Evolutionary conservation across 2,888 invertebrate species (phyloP).

Genomic region (Rosalia funebris): DNA sequence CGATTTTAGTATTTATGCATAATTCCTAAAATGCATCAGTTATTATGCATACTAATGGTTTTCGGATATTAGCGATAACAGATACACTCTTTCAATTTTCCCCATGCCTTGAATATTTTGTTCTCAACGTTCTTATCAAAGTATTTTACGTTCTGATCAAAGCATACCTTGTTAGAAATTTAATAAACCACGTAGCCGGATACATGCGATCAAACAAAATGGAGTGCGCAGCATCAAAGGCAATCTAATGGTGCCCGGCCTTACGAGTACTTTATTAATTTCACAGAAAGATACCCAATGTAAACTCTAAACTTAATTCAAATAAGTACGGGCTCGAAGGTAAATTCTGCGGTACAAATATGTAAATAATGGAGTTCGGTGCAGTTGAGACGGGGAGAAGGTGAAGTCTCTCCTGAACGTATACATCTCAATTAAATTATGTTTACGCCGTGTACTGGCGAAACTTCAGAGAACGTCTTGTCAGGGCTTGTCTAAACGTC

Average conservation of each 20-base stretch:
- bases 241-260: not conserved
- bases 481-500: not conserved
- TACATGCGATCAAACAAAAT: not conserved
- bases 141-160: no score
- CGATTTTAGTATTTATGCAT: no score
- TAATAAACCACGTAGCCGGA: not conserved
- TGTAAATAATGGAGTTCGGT: not conserved
- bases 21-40: no score
- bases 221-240: not conserved
- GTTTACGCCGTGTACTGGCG: not conserved
- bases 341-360: not conserved
- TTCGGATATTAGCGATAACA: no score
- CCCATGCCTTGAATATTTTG: no score
- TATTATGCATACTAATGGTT: no score
- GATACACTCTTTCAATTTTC: no score
- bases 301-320: not conserved
- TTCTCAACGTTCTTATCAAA: no score
- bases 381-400: not conserved
- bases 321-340: not conserved
- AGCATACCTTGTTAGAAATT: not conserved
- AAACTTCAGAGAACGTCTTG: not conserved
- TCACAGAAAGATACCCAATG: not conserved
- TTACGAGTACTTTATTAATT: slow-evolving; percentile 1
- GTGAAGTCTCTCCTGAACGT: not conserved
- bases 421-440: not conserved